A percentile compares a stretch with the other conserved stretches of the same genome.
These are phyloP conservation scores for Drosophila orosa DNA, from an alignment of 1,140 invertebrate genomes.

Conservation along the genomic window DNA sequence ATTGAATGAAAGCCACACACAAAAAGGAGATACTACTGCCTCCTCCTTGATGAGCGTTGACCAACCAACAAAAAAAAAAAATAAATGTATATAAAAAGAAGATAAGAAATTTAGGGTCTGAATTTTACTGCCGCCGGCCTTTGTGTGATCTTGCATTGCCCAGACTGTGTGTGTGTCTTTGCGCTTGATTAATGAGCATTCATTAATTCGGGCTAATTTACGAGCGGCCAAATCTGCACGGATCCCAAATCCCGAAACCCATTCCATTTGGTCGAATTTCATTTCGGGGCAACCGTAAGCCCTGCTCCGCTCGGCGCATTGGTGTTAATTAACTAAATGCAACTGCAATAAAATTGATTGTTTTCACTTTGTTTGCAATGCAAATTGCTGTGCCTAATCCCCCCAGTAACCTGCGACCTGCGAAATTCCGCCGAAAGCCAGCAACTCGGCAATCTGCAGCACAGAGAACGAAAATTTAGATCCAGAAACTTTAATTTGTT, in stretches of 20 bases:
- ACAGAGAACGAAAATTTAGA: slow-evolving; percentile 19
- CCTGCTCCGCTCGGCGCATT: slow-evolving; percentile 49
- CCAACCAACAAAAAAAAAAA: slow-evolving; percentile 8
- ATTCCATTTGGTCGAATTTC: slow-evolving; percentile 49
- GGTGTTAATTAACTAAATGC: slow-evolving; percentile 83
- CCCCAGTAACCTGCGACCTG: slow-evolving; percentile 31
- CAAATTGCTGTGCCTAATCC: slow-evolving; percentile 77
- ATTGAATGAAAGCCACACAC: slow-evolving; percentile 58
- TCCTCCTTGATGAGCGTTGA: slow-evolving; percentile 31
- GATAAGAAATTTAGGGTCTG: slow-evolving; percentile 29
- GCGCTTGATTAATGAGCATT: slow-evolving; percentile 76
- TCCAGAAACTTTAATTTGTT: neutral
- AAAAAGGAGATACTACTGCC: slow-evolving; percentile 12
- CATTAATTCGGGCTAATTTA: slow-evolving; percentile 80
- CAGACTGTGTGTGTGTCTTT: slow-evolving; percentile 54
- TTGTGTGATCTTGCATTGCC: slow-evolving; percentile 68
- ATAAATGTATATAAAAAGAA: neutral
- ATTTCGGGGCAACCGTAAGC: slow-evolving; percentile 34
- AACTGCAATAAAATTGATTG: slow-evolving; percentile 83
- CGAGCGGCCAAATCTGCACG: slow-evolving; percentile 19
- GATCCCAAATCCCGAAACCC: slow-evolving; percentile 5
- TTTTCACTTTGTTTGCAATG: slow-evolving; percentile 83
- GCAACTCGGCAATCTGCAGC: slow-evolving; percentile 6
- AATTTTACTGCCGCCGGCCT: slow-evolving; percentile 36
- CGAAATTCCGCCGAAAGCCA: slow-evolving; percentile 6